Evolutionary conservation across 2,888 invertebrate genomes (phyloP).

Genomic region (Brassicogethes aeneus): DNA sequence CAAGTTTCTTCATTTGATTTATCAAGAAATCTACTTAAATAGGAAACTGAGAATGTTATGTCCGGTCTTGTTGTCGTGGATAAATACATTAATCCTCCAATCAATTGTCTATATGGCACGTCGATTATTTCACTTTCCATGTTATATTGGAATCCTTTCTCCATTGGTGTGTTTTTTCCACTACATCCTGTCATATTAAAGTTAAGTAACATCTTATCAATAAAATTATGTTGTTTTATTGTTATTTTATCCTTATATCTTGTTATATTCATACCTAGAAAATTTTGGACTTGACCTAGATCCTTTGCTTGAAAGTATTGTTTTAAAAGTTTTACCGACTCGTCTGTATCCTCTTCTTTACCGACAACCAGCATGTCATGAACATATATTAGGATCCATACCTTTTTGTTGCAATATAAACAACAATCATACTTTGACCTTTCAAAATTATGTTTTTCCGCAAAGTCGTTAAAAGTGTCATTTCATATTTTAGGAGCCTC

Average conservation of each 20-base stretch:
- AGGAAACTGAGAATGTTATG: slow-evolving; percentile 9
- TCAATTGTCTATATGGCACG: slow-evolving; percentile 13
- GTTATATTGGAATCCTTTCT: slow-evolving; percentile 13
- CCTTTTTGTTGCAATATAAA: slow-evolving; percentile 12
- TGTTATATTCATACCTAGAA: slow-evolving; percentile 13
- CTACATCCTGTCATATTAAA: slow-evolving; percentile 13
- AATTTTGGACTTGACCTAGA: slow-evolving; percentile 10
- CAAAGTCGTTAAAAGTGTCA: slow-evolving; percentile 11
- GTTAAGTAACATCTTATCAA: slow-evolving; percentile 11
- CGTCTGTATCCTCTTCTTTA: slow-evolving; percentile 6
- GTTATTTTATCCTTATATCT: slow-evolving; percentile 10
- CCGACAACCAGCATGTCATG: slow-evolving; percentile 15
- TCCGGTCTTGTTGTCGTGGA: slow-evolving; percentile 12
- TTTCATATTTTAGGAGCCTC: slow-evolving; percentile 14
- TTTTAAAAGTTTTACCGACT: slow-evolving; percentile 7
- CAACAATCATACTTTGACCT: slow-evolving; percentile 12
- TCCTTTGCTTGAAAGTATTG: slow-evolving; percentile 14
- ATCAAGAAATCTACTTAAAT: slow-evolving; percentile 11
- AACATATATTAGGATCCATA: slow-evolving; percentile 14
- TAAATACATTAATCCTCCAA: slow-evolving; percentile 15
- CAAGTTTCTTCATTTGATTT: slow-evolving; percentile 4
- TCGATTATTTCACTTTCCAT: slow-evolving; percentile 9
- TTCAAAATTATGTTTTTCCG: slow-evolving; percentile 8
- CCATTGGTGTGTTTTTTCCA: slow-evolving; percentile 6
- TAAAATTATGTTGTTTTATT: slow-evolving; percentile 11